Conservation (phyloP, 2,797 vertebrate genomes). For the Otus scops region DNA sequence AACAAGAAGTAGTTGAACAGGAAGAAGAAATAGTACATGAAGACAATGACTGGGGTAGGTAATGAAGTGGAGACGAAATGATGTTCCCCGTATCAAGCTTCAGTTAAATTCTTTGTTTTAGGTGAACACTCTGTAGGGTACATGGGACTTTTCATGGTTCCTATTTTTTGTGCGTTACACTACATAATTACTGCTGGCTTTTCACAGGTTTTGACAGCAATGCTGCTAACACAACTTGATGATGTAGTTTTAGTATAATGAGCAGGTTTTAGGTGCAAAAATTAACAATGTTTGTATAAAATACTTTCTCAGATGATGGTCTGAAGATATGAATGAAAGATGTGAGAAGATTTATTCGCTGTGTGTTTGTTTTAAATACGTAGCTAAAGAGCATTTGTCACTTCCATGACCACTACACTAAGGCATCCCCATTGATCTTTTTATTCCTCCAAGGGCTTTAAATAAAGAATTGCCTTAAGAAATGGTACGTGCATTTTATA, state of each 20-base stretch:
- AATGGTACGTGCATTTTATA: background rate
- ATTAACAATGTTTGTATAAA: background rate
- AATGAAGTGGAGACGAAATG: background rate
- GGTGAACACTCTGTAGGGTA: background rate
- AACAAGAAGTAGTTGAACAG: slow-evolving; percentile 75
- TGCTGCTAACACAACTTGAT: background rate
- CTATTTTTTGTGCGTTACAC: background rate
- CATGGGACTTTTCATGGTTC: background rate
- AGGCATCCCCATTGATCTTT: background rate
- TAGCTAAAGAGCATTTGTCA: background rate
- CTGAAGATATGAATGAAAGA: background rate
- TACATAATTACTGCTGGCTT: background rate
- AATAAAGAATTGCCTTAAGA: background rate
- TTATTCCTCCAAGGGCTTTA: background rate
- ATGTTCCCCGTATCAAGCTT: background rate
- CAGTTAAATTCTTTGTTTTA: background rate
- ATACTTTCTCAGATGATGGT: background rate
- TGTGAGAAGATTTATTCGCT: background rate
- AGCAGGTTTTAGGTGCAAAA: background rate
- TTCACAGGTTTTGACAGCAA: background rate
- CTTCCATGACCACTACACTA: background rate
- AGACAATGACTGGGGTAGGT: slow-evolving; percentile 93
- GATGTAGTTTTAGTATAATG: background rate
- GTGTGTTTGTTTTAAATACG: background rate
- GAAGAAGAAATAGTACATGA: slow-evolving; percentile 87